Evolutionary conservation across 2,797 vertebrate genomes (phyloP), one percentile per base, ranked within the genome.

Genomic region (Huso huso): DNA sequence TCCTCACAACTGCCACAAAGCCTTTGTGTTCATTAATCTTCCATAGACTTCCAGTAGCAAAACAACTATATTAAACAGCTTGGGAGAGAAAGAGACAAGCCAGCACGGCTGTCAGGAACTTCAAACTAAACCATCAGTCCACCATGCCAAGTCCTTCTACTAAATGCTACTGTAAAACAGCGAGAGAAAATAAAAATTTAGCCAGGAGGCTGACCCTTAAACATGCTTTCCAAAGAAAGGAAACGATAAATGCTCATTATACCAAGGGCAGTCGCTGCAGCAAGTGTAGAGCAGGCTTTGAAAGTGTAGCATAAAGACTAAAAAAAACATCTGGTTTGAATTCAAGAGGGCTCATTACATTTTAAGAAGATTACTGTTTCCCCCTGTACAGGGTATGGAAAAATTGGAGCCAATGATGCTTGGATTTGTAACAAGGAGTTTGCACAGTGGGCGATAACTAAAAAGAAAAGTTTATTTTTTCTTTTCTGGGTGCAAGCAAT

Each of bases 11-110:
- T 95, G 94, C 94, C 93, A 93, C 88, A 76, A 83, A 92, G 90
- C 84, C 89, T 90, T 87, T 87, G 88, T 86, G 90, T 96, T 95
- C 94, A 98, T 98, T 98, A 97, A 99, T 98, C 94, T 97, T 96
- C 92, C 88, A 90, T 90, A 90, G 90, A 88, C 90, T 92, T 95
- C 87, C 91, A 93, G 91, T 88, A 92, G 91, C 90, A 93, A 4
- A 37, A 37, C 89, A 92, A 92, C 93, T 95, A 92, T 96, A 96
- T 95, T 94, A 93, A 93, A 92, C 86, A 92, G 84, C 79, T 88
- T 86, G 86, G 80, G 84, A 89, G 86, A 87, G 83, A 82, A 71
- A 49, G 63, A 67, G 77, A 87, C 85, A 86, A 88, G 87, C 90
- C 89, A 80, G 85, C 84, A 72, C 89, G 93, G 92, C 93, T 95